Evolutionary conservation across 2,888 invertebrate species (phyloP).

Genomic region (Creontiades dilutus): DNA sequence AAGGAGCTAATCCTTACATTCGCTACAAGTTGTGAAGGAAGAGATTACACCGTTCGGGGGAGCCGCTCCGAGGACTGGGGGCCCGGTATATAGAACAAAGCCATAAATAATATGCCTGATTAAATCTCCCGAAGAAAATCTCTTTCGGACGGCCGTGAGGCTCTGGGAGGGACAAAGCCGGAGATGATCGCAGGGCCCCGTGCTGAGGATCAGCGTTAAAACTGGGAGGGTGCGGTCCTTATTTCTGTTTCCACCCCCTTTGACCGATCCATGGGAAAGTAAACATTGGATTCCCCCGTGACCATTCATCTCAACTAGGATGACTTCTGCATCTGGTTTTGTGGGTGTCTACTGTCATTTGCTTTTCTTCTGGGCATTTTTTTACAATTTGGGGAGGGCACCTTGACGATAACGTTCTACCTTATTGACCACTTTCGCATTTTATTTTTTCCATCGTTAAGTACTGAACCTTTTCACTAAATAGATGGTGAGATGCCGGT

Average conservation of each 20-base stretch:
- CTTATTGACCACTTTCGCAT: no score
- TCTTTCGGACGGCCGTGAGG: neutral
- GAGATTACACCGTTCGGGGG: conserved; percentile 56
- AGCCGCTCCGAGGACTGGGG: neutral
- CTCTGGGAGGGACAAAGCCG: conserved; percentile 7
- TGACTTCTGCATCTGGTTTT: conserved; percentile 57
- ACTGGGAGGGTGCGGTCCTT: conserved; percentile 54
- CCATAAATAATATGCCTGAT: conserved; percentile 63
- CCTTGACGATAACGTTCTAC: no score
- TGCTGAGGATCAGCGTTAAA: conserved; percentile 61
- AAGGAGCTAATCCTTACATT: conserved; percentile 60
- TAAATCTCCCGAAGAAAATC: neutral
- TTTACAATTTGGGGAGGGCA: no score
- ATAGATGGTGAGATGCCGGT: no score
- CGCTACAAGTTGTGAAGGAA: conserved; percentile 67
- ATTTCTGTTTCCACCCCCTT: conserved; percentile 31
- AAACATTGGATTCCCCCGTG: conserved; percentile 42
- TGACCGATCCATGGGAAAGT: conserved; percentile 58
- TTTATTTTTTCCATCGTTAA: no score
- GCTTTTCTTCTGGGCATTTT: no score
- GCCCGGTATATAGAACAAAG: conserved; percentile 40
- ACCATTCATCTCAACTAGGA: neutral
- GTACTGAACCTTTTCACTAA: no score
- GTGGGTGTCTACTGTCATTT: neutral
- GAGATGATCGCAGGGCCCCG: conserved; percentile 58